Evolutionary conservation across 1,140 invertebrate genomes (phyloP).

Genomic region (Orussus abietinus): DNA sequence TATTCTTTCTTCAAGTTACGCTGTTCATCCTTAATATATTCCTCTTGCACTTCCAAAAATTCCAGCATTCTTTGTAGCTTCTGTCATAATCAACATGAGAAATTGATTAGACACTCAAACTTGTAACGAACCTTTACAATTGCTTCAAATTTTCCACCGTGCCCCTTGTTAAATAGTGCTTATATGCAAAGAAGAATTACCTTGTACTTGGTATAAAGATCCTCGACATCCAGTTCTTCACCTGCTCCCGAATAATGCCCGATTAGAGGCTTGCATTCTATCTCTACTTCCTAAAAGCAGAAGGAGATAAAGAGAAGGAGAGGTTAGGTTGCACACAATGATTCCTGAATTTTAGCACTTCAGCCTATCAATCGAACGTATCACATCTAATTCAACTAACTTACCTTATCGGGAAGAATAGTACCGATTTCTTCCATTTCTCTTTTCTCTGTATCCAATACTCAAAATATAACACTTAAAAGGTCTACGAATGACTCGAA

Average conservation of each 20-base stretch:
- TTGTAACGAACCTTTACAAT: slow-evolving; percentile 6
- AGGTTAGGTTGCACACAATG: background rate
- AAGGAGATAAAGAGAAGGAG: slow-evolving; percentile 11
- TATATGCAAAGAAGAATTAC: slow-evolving; percentile 48
- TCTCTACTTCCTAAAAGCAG: slow-evolving; percentile 58
- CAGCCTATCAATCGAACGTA: slow-evolving; percentile 11
- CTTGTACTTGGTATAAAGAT: slow-evolving; percentile 93
- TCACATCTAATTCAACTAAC: slow-evolving; percentile 13
- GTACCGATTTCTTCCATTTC: slow-evolving; percentile 70
- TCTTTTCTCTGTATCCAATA: slow-evolving; percentile 15
- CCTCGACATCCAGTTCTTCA: slow-evolving; percentile 82
- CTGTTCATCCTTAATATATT: slow-evolving; percentile 98
- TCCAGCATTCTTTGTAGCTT: slow-evolving; percentile 94
- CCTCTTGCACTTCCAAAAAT: slow-evolving; percentile 95
- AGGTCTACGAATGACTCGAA: slow-evolving; percentile 24
- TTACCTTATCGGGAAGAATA: slow-evolving; percentile 67
- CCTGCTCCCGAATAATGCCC: slow-evolving; percentile 53
- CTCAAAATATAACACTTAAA: slow-evolving; percentile 5
- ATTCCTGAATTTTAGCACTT: slow-evolving; percentile 5
- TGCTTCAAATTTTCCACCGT: no score
- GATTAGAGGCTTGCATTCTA: slow-evolving; percentile 57
- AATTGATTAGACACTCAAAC: background rate
- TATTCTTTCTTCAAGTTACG: slow-evolving; percentile 97
- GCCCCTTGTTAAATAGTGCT: no score
- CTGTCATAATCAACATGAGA: slow-evolving; percentile 52